Evolutionary conservation across 2,113 vertebrate species (phyloP), one percentile per base, ranked within the genome.

Genomic region (Bettongia penicillata): DNA sequence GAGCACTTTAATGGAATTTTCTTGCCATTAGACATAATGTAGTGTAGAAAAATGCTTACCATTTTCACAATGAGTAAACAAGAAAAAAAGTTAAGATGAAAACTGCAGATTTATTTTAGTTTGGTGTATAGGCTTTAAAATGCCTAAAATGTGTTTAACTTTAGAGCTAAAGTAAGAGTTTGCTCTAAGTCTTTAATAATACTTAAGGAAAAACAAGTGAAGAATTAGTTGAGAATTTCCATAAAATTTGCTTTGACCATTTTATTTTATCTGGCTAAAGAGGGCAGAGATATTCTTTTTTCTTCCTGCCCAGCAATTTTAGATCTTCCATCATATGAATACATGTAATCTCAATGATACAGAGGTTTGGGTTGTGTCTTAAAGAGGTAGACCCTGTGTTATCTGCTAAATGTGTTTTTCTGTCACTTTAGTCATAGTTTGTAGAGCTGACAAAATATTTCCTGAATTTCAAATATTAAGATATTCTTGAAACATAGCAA

Each of bases 51-150:
- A 92, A 24, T 28, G 84, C 25, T 89, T 53, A 90, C 84, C 94
- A 91, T 90, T 97, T 95, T 91, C 61, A 93, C 26, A 92, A 28
- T 90, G 47, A 61, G 91, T 68, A 77, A 43, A 77, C 37, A 77
- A 43, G 37, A 43, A 77, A 77, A 68, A 77, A 95, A 49, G 92
- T 51, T 93, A 95, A 94, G 52, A 57, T 96, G 91, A 95, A 97
- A 95, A 92, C 91, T 94, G 0, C 0, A 93, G 94, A 77, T 94
- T 10, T 24, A 48, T 93, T 92, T 95, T 51, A 93, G 93, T 61
- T 95, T 96, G 94, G 68, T 16, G 4, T 89, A 90, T 77, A 77
- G 4, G 16, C 16, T 92, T 84, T 94, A 91, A 49, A 90, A 91
- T 49, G 91, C 48, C 19, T 92, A 89, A 93, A 68, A 91, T 95